Conservation (phyloP, 2,888 invertebrate species). For the Crepidodera aurea region DNA sequence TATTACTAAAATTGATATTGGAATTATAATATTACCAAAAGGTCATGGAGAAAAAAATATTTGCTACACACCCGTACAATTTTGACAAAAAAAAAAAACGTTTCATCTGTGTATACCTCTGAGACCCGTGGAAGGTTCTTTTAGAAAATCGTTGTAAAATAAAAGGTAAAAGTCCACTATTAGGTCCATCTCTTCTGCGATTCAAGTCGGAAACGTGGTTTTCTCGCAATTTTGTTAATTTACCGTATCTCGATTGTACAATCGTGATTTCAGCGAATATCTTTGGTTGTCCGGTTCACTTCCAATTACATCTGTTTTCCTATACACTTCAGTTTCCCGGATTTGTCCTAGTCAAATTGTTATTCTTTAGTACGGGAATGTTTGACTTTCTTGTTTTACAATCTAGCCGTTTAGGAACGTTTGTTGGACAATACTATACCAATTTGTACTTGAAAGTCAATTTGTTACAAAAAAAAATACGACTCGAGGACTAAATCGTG, state of each 20-base stretch:
- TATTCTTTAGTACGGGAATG: not conserved
- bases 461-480: too few relatives aligned
- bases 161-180: not conserved
- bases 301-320: constrained; percentile 1
- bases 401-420: too few relatives aligned
- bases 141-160: not conserved
- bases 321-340: not conserved
- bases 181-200: not conserved
- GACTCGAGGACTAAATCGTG: too few relatives aligned
- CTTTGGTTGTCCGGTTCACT: not conserved
- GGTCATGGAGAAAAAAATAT: too few relatives aligned
- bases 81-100: too few relatives aligned
- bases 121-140: too few relatives aligned
- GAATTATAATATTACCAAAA: too few relatives aligned
- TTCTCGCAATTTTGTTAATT: constrained; percentile 6
- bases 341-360: constrained; percentile 2
- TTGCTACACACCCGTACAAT: too few relatives aligned
- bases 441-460: too few relatives aligned
- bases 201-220: not conserved
- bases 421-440: too few relatives aligned
- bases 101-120: too few relatives aligned
- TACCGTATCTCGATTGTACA: not conserved
- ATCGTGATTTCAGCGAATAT: not conserved
- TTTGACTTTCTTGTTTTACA: not conserved
- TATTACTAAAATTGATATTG: too few relatives aligned